Evolutionary conservation across 2,113 vertebrate species (phyloP).

Genomic region (Numenius arquata): DNA sequence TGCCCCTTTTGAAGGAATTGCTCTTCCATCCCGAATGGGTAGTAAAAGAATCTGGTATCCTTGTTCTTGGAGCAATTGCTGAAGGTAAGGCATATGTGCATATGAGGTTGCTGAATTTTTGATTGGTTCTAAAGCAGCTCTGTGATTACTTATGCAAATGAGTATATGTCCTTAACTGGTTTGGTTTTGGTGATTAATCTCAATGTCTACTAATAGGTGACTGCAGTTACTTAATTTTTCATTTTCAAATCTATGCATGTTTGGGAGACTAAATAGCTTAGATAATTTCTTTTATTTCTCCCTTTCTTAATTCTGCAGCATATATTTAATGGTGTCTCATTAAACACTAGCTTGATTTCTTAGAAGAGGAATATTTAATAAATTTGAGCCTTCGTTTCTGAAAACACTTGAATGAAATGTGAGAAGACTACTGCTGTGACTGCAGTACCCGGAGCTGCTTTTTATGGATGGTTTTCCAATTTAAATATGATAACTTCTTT

Average conservation of each 20-base stretch:
- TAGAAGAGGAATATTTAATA: neutral
- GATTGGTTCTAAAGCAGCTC: neutral
- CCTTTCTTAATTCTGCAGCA: neutral
- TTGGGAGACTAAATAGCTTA: neutral
- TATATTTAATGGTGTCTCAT: neutral
- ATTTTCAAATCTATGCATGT: neutral
- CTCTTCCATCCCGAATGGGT: conserved; percentile 96
- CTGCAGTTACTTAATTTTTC: neutral
- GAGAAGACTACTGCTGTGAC: neutral
- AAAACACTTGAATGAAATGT: neutral
- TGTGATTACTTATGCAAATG: neutral
- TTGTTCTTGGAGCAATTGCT: conserved; percentile 95
- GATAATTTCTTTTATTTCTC: neutral
- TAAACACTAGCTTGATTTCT: neutral
- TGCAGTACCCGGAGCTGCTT: neutral
- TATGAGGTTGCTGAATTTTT: neutral
- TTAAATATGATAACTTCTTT: neutral
- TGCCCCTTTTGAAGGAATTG: conserved; percentile 93
- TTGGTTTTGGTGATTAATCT: neutral
- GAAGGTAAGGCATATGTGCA: conserved; percentile 78
- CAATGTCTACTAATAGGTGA: neutral
- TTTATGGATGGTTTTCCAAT: neutral
- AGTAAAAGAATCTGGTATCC: conserved; percentile 95
- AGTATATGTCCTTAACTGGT: neutral
- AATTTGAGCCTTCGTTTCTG: neutral